These are phyloP conservation scores for Drosophila planitibia DNA, from an alignment of 2,888 invertebrate species.

Conservation along the genomic window DNA sequence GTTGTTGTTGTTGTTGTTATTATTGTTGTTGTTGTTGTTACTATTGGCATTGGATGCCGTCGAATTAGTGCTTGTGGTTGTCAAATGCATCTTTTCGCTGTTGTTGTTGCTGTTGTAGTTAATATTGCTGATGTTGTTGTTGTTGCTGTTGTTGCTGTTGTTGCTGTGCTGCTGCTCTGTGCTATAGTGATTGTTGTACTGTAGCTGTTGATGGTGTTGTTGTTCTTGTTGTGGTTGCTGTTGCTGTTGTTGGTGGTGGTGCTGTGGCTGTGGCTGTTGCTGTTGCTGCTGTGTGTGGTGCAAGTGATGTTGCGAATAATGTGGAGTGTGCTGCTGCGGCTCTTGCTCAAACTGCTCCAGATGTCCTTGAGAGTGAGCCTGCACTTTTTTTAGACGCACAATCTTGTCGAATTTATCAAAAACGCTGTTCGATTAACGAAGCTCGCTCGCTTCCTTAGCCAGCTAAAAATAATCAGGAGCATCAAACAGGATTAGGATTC, in stretches of 20 bases:
- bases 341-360: constrained; percentile 78
- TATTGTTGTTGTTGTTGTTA: constrained; percentile 57
- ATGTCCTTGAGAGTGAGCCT: constrained; percentile 80
- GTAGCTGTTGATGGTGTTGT: constrained; percentile 60
- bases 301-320: constrained; percentile 41
- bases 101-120: constrained; percentile 48
- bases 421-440: constrained; percentile 17
- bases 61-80: constrained; percentile 71
- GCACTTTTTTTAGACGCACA: constrained; percentile 78
- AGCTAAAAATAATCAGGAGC: constrained; percentile 19
- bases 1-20: constrained; percentile 30
- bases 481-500: background rate
- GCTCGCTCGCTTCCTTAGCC: background rate
- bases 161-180: constrained; percentile 41
- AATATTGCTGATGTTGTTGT: constrained; percentile 30
- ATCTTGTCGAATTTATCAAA: constrained; percentile 62
- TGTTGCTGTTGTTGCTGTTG: constrained; percentile 43
- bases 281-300: constrained; percentile 41
- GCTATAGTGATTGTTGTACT: constrained; percentile 34
- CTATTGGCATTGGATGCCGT: constrained; percentile 76
- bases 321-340: constrained; percentile 34
- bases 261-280: constrained; percentile 21
- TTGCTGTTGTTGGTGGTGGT: constrained; percentile 28
- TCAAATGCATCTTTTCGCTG: constrained; percentile 83
- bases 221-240: constrained; percentile 34